Evolutionary conservation across 2,113 vertebrate species (phyloP).

Genomic region (Ochotona curzoniae): DNA sequence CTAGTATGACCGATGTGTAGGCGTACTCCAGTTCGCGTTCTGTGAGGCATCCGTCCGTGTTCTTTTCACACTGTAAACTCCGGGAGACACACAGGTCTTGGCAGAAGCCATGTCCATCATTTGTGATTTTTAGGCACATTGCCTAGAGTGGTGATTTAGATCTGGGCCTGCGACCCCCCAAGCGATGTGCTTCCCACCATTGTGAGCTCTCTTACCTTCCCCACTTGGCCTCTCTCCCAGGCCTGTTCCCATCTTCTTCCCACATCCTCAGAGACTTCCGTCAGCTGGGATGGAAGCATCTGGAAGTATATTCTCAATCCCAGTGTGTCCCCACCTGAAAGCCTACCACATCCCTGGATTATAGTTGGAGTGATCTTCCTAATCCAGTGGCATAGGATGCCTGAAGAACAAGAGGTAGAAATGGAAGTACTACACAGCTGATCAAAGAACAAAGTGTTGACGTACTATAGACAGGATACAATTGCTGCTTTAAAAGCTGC

Average conservation of each 20-base stretch:
- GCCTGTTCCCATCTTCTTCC: too few relatives aligned
- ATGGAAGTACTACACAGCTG: background rate
- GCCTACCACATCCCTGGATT: too few relatives aligned
- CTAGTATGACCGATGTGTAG: background rate
- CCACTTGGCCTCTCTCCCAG: rapidly evolving
- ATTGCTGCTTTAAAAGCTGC: background rate
- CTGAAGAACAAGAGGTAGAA: rapidly evolving
- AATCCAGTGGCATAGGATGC: too few relatives aligned
- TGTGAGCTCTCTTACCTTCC: background rate
- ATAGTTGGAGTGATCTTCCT: rapidly evolving
- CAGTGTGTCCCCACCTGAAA: background rate
- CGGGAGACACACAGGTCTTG: background rate
- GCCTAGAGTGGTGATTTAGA: background rate
- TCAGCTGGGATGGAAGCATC: background rate
- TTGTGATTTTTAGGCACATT: background rate
- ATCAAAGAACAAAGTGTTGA: background rate
- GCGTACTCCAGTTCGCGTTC: background rate
- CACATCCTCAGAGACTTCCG: background rate
- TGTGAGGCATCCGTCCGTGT: rapidly evolving
- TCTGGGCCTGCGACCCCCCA: background rate
- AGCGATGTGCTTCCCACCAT: rapidly evolving
- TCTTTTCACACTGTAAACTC: rapidly evolving
- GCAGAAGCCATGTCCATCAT: background rate
- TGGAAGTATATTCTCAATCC: background rate
- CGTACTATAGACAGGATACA: background rate